These are phyloP conservation scores for Pyralis farinalis DNA, from an alignment of 2,888 invertebrate species.

Conservation along the genomic window DNA sequence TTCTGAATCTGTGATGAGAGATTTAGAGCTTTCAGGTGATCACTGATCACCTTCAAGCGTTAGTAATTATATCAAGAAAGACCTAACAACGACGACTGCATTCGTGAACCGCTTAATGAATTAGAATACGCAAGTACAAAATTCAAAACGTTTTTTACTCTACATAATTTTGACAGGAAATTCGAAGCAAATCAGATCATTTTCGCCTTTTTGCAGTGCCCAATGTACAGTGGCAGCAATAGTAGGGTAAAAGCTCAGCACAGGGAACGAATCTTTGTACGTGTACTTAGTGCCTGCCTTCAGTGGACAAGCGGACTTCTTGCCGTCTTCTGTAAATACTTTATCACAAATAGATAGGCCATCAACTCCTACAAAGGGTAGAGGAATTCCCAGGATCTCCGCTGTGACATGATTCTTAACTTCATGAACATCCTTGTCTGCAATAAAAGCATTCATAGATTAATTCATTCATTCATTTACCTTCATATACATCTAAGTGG, in stretches of 20 bases:
- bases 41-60: too few species aligned
- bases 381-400: conserved; percentile 78
- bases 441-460: too few species aligned
- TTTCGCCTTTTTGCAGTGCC: conserved; percentile 69
- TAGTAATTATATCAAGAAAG: too few species aligned
- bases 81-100: too few species aligned
- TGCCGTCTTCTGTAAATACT: conserved; percentile 79
- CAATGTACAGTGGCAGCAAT: conserved; percentile 83
- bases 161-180: conserved; percentile 82
- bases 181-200: conserved; percentile 83
- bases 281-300: conserved; percentile 84
- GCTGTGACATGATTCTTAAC: conserved; percentile 84
- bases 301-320: conserved; percentile 84
- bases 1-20: too few species aligned
- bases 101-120: too few species aligned
- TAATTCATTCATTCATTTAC: too few species aligned
- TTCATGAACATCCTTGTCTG: conserved; percentile 75
- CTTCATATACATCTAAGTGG: too few species aligned
- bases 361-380: conserved; percentile 90
- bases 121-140: too few species aligned
- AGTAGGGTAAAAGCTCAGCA: conserved; percentile 74
- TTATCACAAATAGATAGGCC: conserved; percentile 84
- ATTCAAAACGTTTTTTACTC: not conserved
- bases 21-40: too few species aligned
- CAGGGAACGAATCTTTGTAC: conserved; percentile 84